These are phyloP conservation scores for Diprion similis DNA, from an alignment of 1,140 invertebrate species.

Conservation along the genomic window DNA sequence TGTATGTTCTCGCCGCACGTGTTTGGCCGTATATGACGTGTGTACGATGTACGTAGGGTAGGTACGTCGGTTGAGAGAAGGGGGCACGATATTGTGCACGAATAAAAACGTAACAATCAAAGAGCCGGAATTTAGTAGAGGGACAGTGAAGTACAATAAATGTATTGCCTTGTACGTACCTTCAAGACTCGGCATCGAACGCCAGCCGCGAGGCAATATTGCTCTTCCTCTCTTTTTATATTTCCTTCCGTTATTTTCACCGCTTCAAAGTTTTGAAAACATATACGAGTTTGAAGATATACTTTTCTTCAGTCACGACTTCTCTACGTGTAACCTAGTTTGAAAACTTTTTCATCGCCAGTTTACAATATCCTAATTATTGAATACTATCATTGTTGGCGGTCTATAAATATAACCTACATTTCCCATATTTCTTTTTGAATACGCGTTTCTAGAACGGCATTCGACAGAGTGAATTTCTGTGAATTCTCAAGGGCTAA, in stretches of 20 bases:
- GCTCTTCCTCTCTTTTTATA: neutral
- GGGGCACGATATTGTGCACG: too few relatives aligned
- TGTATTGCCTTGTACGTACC: neutral
- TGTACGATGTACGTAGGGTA: too few relatives aligned
- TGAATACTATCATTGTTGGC: too few relatives aligned
- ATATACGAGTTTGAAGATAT: neutral
- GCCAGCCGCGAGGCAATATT: neutral
- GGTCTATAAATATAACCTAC: too few relatives aligned
- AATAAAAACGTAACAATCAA: neutral
- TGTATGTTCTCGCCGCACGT: neutral
- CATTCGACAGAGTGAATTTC: too few relatives aligned
- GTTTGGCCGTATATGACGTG: too few relatives aligned
- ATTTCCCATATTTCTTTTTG: too few relatives aligned
- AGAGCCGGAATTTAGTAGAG: neutral
- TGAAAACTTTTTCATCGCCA: conserved; percentile 2
- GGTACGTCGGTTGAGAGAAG: too few relatives aligned
- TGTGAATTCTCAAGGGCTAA: too few relatives aligned
- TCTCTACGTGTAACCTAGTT: neutral
- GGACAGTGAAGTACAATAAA: too few relatives aligned
- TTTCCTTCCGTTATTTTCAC: neutral
- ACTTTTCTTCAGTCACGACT: neutral
- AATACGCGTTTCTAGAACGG: too few relatives aligned
- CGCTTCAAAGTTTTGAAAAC: neutral
- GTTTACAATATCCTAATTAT: neutral
- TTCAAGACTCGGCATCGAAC: neutral